Conservation (phyloP, 2,113 vertebrate species). For the Condylura cristata region DNA sequence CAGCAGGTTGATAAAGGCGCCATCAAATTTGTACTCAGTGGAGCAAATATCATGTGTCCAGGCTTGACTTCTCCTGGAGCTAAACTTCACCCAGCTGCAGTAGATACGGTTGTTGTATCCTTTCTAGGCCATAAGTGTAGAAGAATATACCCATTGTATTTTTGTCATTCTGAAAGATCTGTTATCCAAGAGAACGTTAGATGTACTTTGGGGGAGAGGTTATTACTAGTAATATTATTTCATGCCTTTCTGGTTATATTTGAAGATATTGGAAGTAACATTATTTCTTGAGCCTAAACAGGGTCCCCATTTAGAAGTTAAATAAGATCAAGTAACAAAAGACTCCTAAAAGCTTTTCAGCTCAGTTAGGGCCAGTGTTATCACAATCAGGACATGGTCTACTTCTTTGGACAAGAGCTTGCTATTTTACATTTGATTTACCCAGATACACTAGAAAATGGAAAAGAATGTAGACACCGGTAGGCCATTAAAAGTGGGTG, state of each 20-base stretch:
- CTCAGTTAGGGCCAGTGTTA: not conserved
- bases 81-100: constrained; percentile 93
- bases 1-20: constrained; percentile 99
- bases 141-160: constrained; percentile 39
- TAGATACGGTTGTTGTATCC: constrained; percentile 98
- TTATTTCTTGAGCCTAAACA: constrained; percentile 52
- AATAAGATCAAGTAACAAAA: constrained; percentile 46
- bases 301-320: constrained; percentile 12
- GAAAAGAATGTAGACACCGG: constrained; percentile 13
- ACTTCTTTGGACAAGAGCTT: constrained; percentile 39
- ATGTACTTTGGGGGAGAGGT: not conserved
- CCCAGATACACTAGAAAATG: not conserved
- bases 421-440: constrained; percentile 19
- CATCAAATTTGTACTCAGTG: constrained; percentile 98
- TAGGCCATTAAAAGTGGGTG: not conserved
- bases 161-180: constrained; percentile 26
- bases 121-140: constrained; percentile 76
- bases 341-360: not conserved
- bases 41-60: constrained; percentile 98
- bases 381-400: not conserved
- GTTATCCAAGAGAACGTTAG: constrained; percentile 9
- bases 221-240: constrained; percentile 4
- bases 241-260: constrained; percentile 33
- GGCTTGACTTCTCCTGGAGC: constrained; percentile 97
- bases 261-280: constrained; percentile 2